Base-by-base conservation (phyloP, 2,888 invertebrate genomes). In the Hirtodrosophila trivittata region DNA sequence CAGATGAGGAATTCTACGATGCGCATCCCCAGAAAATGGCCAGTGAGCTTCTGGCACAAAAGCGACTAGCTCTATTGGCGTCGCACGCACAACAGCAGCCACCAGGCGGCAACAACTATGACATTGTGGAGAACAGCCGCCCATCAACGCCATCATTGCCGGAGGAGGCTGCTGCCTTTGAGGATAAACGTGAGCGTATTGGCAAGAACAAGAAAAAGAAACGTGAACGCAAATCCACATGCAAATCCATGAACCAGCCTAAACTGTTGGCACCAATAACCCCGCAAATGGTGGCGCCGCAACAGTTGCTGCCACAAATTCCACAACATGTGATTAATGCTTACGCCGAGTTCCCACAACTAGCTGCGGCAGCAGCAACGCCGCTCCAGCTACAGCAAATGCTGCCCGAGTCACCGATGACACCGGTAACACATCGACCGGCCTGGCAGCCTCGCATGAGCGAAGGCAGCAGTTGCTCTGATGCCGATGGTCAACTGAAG, bases 1-100 rank as follows among this genome's bases (percentile, higher is more conserved):
- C 96, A 0, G 96, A 96, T 89, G 96, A 96, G 91, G 96, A 96
- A 76, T 96, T 96, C 89, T 97, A 96, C 88, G 96, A 97, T 87
- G 93, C 95, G 80, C 93, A 96, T 89, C 96, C 96, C 0, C 95
- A 96, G 78, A 92, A 92, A 81, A 89, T 95, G 62, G 95, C 95
- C 1, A 94, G 93, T 70, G 95, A 95, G 87, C 77, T 95, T 50
- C 89, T 95, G 42, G 94, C 94, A 8, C 95, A 96, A 84, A 96
- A 96, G 88, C 93, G 95, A 2, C 94, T 94, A 74, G 94, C 94
- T 69, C 88, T 95, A 50, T 89, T 95, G 87, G 90, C 93, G 46
- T 52, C 65, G 7, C 89, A 93, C 25, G 93, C 94, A 1, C 92
- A 93, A 1, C 92, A 93, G 5, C 93, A 94, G 0, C 92, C 93